These are phyloP conservation scores for Danionella dracula DNA, from an alignment of 2,797 vertebrate genomes.

Conservation along the genomic window DNA sequence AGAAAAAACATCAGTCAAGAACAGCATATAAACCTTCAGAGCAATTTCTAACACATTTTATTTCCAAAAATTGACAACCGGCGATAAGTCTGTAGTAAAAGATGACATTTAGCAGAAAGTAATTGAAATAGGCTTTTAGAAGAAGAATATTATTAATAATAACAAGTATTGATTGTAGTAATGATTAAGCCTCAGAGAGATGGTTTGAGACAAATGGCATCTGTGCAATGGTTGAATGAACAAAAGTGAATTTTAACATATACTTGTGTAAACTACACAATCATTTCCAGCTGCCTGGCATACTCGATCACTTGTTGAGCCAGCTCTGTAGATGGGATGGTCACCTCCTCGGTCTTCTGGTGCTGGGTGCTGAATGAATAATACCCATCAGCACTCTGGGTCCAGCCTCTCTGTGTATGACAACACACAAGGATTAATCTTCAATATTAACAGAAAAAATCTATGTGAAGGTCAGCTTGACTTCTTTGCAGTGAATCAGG, in stretches of 20 bases:
- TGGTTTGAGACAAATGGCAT: neutral
- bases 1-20: neutral
- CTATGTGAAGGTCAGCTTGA: no score
- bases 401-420: conserved; percentile 82
- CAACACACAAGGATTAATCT: no score
- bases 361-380: conserved; percentile 88
- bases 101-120: neutral
- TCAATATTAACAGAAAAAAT: no score
- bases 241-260: conserved; percentile 1
- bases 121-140: neutral
- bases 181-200: neutral
- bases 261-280: conserved; percentile 72
- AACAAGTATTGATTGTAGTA: neutral
- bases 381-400: conserved; percentile 76
- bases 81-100: neutral
- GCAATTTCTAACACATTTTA: neutral
- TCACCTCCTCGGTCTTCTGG: conserved; percentile 86
- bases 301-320: conserved; percentile 94
- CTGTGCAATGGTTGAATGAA: conserved; percentile 6
- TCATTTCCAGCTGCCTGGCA: conserved; percentile 94
- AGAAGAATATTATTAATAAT: no score
- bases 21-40: neutral
- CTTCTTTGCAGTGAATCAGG: no score
- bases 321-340: conserved; percentile 88
- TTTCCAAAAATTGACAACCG: neutral